These are phyloP conservation scores for Dicrurus megarhynchus DNA, from an alignment of 2,113 vertebrate genomes.

Conservation along the genomic window DNA sequence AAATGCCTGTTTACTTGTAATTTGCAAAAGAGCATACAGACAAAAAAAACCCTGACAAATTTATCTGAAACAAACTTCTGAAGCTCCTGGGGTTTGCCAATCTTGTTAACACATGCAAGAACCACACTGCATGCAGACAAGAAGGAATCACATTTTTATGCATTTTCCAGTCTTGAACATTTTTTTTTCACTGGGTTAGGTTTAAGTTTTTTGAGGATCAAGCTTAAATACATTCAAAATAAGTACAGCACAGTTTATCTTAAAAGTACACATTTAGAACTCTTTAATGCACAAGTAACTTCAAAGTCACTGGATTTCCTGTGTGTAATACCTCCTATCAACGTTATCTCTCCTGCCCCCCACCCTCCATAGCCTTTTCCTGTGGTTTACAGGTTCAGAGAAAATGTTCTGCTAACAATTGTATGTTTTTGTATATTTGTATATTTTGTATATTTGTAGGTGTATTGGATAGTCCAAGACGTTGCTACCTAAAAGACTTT, in stretches of 20 bases:
- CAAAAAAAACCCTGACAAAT: slow-evolving; percentile 42
- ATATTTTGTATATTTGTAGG: too few relatives aligned
- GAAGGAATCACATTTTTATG: slow-evolving; percentile 16
- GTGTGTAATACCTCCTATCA: background rate
- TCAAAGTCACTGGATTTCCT: slow-evolving; percentile 31
- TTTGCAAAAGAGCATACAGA: background rate
- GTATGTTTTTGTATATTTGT: too few relatives aligned
- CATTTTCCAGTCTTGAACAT: background rate
- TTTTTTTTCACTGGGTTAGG: background rate
- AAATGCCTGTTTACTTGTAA: background rate
- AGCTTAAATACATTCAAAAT: slow-evolving; percentile 5
- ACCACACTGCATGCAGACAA: background rate
- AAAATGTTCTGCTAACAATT: background rate
- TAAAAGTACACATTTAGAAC: slow-evolving; percentile 20
- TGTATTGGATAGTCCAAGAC: background rate
- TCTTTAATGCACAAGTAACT: background rate
- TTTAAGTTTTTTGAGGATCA: slow-evolving; percentile 13
- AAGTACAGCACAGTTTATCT: slow-evolving; percentile 30
- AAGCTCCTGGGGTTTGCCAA: slow-evolving; percentile 26
- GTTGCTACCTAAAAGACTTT: background rate
- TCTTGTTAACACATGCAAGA: slow-evolving; percentile 1
- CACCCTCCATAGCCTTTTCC: background rate
- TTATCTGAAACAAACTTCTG: slow-evolving; percentile 43
- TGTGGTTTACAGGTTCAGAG: background rate
- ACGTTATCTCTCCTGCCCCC: background rate